Percentiles rank a stretch among this genome's conserved stretches.
These are phyloP conservation scores for Mastomys natalensis DNA, from an alignment of 2,113 vertebrate genomes.

Conservation along the genomic window DNA sequence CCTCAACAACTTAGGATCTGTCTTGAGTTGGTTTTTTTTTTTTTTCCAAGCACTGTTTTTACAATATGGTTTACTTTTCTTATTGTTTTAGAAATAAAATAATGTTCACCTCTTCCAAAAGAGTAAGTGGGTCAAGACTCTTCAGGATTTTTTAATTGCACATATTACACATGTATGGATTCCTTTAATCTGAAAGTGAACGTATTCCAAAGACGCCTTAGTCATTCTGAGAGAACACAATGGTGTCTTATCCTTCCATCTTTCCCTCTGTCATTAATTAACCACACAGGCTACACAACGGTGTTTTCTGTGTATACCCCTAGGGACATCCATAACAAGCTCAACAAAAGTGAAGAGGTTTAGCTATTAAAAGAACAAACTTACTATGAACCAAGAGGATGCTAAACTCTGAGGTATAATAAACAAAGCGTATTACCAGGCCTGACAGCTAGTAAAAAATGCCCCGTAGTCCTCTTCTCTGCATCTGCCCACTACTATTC, in stretches of 20 bases:
- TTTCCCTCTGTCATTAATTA: constrained; percentile 1
- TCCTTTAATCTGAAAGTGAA: constrained; percentile 30
- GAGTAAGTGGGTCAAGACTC: background rate
- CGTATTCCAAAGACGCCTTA: constrained; percentile 6
- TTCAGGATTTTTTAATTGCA: constrained; percentile 47
- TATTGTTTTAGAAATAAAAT: constrained; percentile 77
- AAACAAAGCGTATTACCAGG: background rate
- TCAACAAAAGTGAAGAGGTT: background rate
- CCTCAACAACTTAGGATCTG: constrained; percentile 73
- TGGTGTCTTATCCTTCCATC: constrained; percentile 2
- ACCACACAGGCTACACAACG: background rate
- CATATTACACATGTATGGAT: background rate
- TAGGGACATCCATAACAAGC: background rate
- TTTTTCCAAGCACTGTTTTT: constrained; percentile 72
- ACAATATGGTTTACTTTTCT: constrained; percentile 55
- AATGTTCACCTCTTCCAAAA: constrained; percentile 68
- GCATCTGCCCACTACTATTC: background rate
- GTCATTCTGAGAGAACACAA: background rate
- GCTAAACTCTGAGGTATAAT: background rate
- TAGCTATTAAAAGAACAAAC: background rate
- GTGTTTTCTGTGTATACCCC: background rate
- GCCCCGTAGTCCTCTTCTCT: background rate
- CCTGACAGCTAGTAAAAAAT: background rate
- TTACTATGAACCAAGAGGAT: background rate
- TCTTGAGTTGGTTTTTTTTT: constrained; percentile 62